Percentiles rank a stretch among this genome's conserved stretches.
Evolutionary conservation across 2,888 invertebrate species (phyloP).

Genomic region (Nomada lathburiana): DNA sequence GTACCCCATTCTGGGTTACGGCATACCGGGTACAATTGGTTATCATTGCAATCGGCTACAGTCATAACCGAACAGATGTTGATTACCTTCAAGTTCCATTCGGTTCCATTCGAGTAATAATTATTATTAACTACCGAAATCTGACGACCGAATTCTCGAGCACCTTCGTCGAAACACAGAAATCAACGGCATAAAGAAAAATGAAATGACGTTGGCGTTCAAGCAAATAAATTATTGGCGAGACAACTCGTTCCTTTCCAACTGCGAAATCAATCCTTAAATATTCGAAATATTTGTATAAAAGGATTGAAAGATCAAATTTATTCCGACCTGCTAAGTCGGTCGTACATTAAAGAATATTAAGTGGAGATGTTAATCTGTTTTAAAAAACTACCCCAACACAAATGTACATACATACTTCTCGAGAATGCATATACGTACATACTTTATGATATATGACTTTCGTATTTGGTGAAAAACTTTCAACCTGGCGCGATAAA

Average conservation of each 20-base stretch:
- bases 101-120: neutral
- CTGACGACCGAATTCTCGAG: neutral
- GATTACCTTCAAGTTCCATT: neutral
- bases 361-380: neutral
- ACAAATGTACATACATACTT: neutral
- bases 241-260: too few species aligned
- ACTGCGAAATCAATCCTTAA: too few species aligned
- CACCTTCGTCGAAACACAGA: too few species aligned
- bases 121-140: neutral
- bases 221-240: too few species aligned
- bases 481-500: conserved; percentile 39
- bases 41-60: conserved; percentile 9
- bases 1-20: conserved; percentile 17
- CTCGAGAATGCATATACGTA: neutral
- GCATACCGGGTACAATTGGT: conserved; percentile 13
- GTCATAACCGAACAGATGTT: conserved; percentile 11
- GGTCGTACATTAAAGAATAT: neutral
- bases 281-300: too few species aligned
- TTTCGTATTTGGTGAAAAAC: conserved; percentile 43
- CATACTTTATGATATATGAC: conserved; percentile 26
- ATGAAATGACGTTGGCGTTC: too few species aligned
- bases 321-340: neutral
- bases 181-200: too few species aligned
- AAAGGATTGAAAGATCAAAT: neutral
- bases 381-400: neutral